Percentiles rank a stretch among this genome's conserved stretches.
Conservation (phyloP, 2,113 vertebrate species). For the Pedionomus torquatus region DNA sequence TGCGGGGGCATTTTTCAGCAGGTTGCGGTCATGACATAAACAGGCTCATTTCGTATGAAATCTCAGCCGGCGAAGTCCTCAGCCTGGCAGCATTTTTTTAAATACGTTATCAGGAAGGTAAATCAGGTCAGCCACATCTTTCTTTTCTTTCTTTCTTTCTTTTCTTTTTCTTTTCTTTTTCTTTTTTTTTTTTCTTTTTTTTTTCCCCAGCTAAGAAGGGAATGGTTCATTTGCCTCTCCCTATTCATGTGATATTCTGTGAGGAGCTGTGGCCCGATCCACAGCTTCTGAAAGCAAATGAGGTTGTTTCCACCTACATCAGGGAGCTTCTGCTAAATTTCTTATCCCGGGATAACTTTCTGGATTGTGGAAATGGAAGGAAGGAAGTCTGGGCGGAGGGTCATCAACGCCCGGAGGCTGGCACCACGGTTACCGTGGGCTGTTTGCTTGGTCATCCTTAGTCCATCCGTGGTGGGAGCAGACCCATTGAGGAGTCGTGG, state of each 20-base stretch:
- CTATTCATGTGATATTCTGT: neutral
- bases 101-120: constrained; percentile 30
- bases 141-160: neutral
- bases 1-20: constrained; percentile 24
- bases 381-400: neutral
- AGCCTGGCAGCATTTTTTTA: constrained; percentile 21
- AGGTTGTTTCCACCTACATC: neutral
- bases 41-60: constrained; percentile 12
- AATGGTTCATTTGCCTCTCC: no score
- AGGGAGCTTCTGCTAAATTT: neutral
- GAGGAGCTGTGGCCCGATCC: neutral
- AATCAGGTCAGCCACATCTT: constrained; percentile 42
- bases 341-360: neutral
- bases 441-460: neutral
- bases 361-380: neutral
- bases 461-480: rapidly evolving
- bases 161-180: neutral
- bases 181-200: neutral
- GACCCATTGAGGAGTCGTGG: neutral
- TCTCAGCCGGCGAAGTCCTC: neutral
- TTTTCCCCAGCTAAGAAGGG: neutral
- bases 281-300: neutral
- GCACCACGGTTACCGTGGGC: neutral
- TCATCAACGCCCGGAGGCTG: rapidly evolving
- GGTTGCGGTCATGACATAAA: constrained; percentile 39